phyloP scores from a whole-genome alignment of 2,888 invertebrate species.

The Euzetes globulus region DNA sequence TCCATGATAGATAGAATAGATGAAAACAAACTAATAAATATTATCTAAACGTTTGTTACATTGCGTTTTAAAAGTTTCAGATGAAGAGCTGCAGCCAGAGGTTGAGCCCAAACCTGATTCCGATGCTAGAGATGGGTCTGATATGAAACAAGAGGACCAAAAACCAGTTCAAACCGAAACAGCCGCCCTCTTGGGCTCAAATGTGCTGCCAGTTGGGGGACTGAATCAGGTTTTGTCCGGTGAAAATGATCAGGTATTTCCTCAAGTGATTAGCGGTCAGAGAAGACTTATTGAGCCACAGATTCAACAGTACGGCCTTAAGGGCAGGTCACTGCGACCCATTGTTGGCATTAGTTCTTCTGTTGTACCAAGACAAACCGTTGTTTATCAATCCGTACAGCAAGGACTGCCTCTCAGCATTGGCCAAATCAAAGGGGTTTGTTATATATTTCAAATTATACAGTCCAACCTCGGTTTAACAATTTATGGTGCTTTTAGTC shows the following conservation, averaged over 20 bases:
- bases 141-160: too few relatives aligned
- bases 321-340: not conserved
- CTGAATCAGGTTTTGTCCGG: not conserved
- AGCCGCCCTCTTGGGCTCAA: not conserved
- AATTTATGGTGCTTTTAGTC: too few relatives aligned
- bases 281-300: slow-evolving; percentile 5
- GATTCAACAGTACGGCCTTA: not conserved
- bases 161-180: too few relatives aligned
- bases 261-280: not conserved
- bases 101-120: too few relatives aligned
- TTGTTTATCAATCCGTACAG: not conserved
- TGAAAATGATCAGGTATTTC: not conserved
- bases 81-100: too few relatives aligned
- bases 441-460: not conserved
- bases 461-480: not conserved
- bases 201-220: not conserved
- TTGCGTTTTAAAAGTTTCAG: too few relatives aligned
- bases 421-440: not conserved
- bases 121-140: too few relatives aligned
- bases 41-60: too few relatives aligned
- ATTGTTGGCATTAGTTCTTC: not conserved
- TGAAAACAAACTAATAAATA: too few relatives aligned
- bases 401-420: not conserved
- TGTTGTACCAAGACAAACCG: not conserved
- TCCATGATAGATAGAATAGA: too few relatives aligned